Evolutionary conservation across 2,888 invertebrate genomes (phyloP).

Genomic region (Schrankia costaestrigalis): DNA sequence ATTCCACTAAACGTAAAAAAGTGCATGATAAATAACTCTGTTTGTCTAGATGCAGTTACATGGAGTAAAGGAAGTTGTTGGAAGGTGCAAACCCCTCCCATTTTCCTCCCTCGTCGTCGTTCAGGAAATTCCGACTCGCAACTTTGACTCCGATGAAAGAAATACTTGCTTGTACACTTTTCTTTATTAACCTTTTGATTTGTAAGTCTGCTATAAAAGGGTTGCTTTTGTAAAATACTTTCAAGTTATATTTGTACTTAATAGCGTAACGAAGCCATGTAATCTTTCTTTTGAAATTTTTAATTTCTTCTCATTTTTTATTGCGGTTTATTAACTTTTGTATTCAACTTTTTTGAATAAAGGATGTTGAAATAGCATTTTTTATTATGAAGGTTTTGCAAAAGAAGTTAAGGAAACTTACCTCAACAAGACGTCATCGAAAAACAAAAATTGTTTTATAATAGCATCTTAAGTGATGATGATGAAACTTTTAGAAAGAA

Average conservation of each 20-base stretch:
- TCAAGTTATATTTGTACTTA: conserved; percentile 7
- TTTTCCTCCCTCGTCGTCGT: conserved; percentile 9
- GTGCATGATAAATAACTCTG: conserved; percentile 27
- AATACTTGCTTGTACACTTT: conserved; percentile 57
- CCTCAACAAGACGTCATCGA: no score
- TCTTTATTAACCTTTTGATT: conserved; percentile 59
- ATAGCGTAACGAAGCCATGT: conserved; percentile 4
- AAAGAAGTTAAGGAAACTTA: no score
- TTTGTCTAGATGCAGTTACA: conserved; percentile 42
- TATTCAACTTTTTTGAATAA: no score
- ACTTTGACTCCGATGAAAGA: conserved; percentile 61
- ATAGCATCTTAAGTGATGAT: no score
- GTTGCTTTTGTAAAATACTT: conserved; percentile 27
- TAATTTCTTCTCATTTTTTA: no score
- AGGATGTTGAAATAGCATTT: no score
- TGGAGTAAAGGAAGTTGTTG: conserved; percentile 59
- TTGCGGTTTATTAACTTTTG: no score
- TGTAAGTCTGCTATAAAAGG: conserved; percentile 42
- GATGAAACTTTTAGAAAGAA: no score
- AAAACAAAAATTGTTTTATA: no score
- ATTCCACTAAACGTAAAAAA: conserved; percentile 7
- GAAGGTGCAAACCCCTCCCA: conserved; percentile 54
- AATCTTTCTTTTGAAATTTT: conserved; percentile 1
- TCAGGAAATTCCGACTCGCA: conserved; percentile 56
- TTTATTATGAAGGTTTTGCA: no score